These are phyloP conservation scores for Pandemis corylana DNA, from an alignment of 2,888 invertebrate genomes.

Conservation along the genomic window DNA sequence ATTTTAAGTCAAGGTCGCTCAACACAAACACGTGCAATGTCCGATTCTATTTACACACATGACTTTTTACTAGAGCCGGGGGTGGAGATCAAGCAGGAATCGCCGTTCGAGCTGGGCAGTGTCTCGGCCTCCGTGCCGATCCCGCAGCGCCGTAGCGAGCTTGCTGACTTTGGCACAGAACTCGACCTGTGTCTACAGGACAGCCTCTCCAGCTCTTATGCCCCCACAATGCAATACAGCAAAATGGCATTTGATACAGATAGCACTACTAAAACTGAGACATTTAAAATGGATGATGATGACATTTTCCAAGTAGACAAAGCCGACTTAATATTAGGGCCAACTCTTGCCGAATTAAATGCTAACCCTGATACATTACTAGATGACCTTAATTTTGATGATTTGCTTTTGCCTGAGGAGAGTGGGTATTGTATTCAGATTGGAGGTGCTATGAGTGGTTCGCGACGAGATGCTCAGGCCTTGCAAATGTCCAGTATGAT, in stretches of 20 bases:
- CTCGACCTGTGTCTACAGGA: constrained; percentile 85
- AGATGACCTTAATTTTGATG: constrained; percentile 94
- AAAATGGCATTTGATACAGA: constrained; percentile 75
- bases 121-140: constrained; percentile 88
- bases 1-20: constrained; percentile 81
- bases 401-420: constrained; percentile 90
- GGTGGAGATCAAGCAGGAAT: constrained; percentile 87
- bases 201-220: constrained; percentile 68
- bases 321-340: constrained; percentile 92
- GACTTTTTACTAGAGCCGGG: constrained; percentile 87
- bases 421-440: constrained; percentile 83
- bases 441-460: constrained; percentile 78
- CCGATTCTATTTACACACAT: constrained; percentile 86
- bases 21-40: constrained; percentile 85
- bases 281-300: constrained; percentile 93
- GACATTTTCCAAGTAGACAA: constrained; percentile 95
- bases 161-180: constrained; percentile 83
- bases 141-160: constrained; percentile 81
- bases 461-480: constrained; percentile 58
- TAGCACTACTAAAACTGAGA: constrained; percentile 81
- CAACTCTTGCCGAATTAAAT: constrained; percentile 93
- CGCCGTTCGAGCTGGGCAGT: constrained; percentile 73
- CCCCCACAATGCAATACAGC: constrained; percentile 70
- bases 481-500: constrained; percentile 60
- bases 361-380: constrained; percentile 93